Conservation (phyloP, 2,797 vertebrate genomes). For the Liasis olivaceus region DNA sequence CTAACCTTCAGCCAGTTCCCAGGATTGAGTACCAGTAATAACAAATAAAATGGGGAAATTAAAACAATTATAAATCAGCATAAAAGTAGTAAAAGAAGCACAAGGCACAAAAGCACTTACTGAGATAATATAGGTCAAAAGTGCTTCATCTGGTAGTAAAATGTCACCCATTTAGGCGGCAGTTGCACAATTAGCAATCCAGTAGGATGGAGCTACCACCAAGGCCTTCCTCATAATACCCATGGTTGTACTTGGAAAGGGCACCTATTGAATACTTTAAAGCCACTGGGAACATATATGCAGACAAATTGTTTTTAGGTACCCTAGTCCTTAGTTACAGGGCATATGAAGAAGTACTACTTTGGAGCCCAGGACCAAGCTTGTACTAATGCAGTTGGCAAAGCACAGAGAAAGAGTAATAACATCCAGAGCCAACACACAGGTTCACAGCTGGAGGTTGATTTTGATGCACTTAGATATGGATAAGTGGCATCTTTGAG, state of each 20-base stretch:
- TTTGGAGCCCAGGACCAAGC: neutral
- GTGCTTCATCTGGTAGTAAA: neutral
- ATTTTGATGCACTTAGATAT: neutral
- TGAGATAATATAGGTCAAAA: neutral
- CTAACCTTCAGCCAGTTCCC: neutral
- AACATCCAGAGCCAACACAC: neutral
- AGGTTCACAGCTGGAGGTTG: neutral
- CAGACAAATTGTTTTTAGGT: neutral
- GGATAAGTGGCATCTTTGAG: neutral
- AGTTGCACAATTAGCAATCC: neutral
- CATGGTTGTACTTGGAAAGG: neutral
- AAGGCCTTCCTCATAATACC: neutral
- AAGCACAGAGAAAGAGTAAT: neutral
- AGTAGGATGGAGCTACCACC: neutral
- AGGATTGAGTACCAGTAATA: neutral
- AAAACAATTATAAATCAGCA: neutral
- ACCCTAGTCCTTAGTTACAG: neutral
- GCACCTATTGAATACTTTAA: neutral
- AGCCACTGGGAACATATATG: neutral
- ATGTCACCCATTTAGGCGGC: neutral
- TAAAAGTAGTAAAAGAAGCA: neutral
- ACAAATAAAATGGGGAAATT: neutral
- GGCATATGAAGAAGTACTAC: neutral
- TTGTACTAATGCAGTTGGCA: neutral
- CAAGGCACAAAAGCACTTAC: neutral